Percentiles rank a stretch among this genome's conserved stretches.
Evolutionary conservation across 92 coral and sea anemone species (phyloP).

Genomic region (Palythoa caribaeorum): DNA sequence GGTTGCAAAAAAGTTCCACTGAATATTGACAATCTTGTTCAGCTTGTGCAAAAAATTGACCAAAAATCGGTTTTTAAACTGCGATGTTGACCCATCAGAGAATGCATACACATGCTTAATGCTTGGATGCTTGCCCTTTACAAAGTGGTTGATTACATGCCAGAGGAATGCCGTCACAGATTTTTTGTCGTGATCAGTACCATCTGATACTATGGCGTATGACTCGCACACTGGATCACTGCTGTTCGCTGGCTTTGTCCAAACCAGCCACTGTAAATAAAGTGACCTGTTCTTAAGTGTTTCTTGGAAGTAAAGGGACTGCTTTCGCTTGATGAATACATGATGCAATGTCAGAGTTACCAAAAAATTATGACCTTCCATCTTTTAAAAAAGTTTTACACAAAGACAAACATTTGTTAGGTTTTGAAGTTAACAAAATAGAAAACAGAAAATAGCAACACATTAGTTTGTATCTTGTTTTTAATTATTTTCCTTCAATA

Average conservation of each 20-base stretch:
- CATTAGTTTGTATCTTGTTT: not conserved
- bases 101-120: constrained; percentile 54
- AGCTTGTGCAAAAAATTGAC: constrained; percentile 63
- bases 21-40: constrained; percentile 48
- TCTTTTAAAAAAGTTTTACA: not conserved
- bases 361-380: constrained; percentile 17
- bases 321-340: constrained; percentile 62
- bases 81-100: constrained; percentile 75
- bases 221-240: constrained; percentile 43
- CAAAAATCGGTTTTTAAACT: constrained; percentile 72
- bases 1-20: constrained; percentile 77
- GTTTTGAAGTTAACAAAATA: not conserved
- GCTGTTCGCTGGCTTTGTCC: constrained; percentile 32
- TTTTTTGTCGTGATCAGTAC: constrained; percentile 46
- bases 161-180: constrained; percentile 48
- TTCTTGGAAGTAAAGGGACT: constrained; percentile 56
- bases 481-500: not conserved
- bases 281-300: constrained; percentile 50
- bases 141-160: constrained; percentile 32
- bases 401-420: not conserved
- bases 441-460: not conserved
- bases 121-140: constrained; percentile 51
- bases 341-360: constrained; percentile 35
- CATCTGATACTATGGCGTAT: constrained; percentile 59
- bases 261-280: constrained; percentile 56